Conservation (phyloP, 2,888 invertebrate species). For the Electrophaes corylata region DNA sequence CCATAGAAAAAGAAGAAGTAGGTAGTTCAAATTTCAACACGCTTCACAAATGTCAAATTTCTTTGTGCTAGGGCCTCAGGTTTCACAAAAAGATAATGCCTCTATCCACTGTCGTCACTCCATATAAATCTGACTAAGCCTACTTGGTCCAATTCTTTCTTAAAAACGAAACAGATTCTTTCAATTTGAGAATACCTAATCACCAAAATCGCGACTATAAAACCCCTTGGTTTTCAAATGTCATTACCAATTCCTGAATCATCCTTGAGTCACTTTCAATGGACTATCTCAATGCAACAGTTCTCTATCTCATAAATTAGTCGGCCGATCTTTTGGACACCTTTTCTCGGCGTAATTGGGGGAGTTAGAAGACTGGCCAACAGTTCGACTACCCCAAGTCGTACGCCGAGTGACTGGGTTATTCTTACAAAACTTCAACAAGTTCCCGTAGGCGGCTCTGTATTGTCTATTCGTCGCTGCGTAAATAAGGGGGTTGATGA, state of each 20-base stretch:
- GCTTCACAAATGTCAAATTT: too few species aligned
- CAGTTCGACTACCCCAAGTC: slow-evolving; percentile 77
- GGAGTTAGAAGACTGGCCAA: slow-evolving; percentile 77
- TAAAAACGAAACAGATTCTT: neutral
- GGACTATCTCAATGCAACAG: too few species aligned
- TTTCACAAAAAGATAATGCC: too few species aligned
- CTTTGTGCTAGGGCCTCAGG: too few species aligned
- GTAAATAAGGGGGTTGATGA: slow-evolving; percentile 95
- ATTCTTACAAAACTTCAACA: slow-evolving; percentile 75
- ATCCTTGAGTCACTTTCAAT: too few species aligned
- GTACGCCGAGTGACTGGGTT: slow-evolving; percentile 66
- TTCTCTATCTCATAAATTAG: slow-evolving; percentile 67
- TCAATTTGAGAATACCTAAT: slow-evolving; percentile 1
- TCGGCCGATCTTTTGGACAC: slow-evolving; percentile 68
- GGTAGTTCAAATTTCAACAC: too few species aligned
- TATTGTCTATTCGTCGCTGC: slow-evolving; percentile 95
- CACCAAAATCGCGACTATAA: neutral
- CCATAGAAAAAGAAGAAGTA: too few species aligned
- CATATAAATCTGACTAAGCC: neutral
- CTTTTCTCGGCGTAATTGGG: slow-evolving; percentile 73
- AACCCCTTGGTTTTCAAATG: too few species aligned
- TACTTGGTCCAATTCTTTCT: slow-evolving; percentile 8
- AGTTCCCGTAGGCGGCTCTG: slow-evolving; percentile 84
- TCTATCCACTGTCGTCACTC: too few species aligned
- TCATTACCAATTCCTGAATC: too few species aligned